Evolutionary conservation across 2,888 invertebrate species (phyloP).

Genomic region (Aphidius colemani): DNA sequence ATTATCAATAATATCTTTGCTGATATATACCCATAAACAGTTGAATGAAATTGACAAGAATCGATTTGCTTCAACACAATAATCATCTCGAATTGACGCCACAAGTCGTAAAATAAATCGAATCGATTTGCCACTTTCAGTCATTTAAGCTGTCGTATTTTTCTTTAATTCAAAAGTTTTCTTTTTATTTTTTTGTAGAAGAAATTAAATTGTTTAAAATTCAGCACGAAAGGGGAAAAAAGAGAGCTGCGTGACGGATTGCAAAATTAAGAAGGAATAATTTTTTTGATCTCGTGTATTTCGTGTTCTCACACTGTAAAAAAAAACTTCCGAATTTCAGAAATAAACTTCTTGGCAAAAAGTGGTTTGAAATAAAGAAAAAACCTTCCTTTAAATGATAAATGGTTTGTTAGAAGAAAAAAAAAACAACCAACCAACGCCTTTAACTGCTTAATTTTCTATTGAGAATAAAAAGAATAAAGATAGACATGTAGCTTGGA

Average conservation of each 20-base stretch:
- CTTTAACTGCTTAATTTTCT: conserved; percentile 27
- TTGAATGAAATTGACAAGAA: not conserved
- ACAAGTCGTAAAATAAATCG: not conserved
- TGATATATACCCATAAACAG: not conserved
- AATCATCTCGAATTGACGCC: conserved; percentile 18
- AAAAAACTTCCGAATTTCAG: too few species aligned
- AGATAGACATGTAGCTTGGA: not conserved
- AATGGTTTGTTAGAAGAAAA: too few species aligned
- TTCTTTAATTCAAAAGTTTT: conserved; percentile 13
- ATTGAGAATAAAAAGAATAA: conserved; percentile 9
- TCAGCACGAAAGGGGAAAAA: conserved; percentile 18
- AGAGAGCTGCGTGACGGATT: conserved; percentile 31
- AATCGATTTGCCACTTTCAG: conserved; percentile 7
- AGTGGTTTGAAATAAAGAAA: too few species aligned
- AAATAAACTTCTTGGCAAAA: too few species aligned
- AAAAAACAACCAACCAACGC: conserved; percentile 1
- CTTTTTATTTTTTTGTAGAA: conserved; percentile 16
- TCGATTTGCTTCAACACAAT: conserved; percentile 8
- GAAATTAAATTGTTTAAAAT: conserved; percentile 34
- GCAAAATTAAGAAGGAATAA: conserved; percentile 32
- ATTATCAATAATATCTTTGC: not conserved
- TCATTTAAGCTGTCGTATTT: conserved; percentile 16
- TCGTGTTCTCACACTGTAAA: conserved; percentile 21
- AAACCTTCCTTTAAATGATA: too few species aligned
- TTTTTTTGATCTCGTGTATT: conserved; percentile 28